phyloP scores from a whole-genome alignment of 2,113 vertebrate genomes.

The Psilopsiagon aymara region DNA sequence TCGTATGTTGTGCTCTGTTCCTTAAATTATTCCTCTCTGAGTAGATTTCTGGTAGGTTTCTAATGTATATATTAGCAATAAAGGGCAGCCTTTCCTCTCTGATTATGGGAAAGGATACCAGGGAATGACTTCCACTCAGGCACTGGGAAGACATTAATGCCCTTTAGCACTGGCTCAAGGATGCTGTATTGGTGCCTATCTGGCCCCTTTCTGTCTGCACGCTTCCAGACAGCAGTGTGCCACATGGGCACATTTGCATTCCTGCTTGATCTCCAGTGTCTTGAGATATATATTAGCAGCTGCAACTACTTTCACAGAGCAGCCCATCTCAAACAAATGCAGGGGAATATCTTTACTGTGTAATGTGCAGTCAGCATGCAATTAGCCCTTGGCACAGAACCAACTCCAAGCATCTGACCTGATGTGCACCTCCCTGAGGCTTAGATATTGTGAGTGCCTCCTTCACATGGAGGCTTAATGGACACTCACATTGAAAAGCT shows the following conservation, averaged over 20 bases:
- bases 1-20: neutral
- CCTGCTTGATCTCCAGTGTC: neutral
- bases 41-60: neutral
- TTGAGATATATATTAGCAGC: neutral
- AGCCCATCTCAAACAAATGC: neutral
- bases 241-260: neutral
- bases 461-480: neutral
- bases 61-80: neutral
- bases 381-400: neutral
- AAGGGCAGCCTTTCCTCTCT: neutral
- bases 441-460: neutral
- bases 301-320: neutral
- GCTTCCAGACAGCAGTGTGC: neutral
- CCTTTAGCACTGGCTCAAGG: neutral
- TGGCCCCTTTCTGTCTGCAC: neutral
- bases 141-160: neutral
- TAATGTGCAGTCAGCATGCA: neutral
- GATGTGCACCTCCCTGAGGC: neutral
- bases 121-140: neutral
- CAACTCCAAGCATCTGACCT: neutral
- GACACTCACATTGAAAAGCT: neutral
- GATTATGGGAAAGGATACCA: neutral
- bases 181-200: neutral
- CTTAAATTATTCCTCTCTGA: neutral
- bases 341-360: neutral